Conservation (phyloP, 2,797 vertebrate genomes). For the Crax fasciolata region DNA sequence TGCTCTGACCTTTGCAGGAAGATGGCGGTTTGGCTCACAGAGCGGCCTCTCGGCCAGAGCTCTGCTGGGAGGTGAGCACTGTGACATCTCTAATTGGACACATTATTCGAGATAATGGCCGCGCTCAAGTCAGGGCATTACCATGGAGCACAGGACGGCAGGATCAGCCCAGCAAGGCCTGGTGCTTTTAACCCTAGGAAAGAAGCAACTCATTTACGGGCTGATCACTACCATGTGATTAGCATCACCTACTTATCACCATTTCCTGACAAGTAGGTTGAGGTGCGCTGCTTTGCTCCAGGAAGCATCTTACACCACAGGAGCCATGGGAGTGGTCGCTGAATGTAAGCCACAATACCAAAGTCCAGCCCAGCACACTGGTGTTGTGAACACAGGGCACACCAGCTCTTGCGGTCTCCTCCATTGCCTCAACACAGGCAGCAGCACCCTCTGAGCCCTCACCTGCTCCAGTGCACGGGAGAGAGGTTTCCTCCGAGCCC, state of each 20-base stretch:
- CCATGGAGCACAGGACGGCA: neutral
- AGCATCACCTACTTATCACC: neutral
- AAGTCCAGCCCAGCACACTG: neutral
- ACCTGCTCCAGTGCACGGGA: neutral
- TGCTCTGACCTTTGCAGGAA: neutral
- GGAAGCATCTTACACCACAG: neutral
- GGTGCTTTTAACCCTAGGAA: neutral
- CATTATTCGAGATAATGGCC: neutral
- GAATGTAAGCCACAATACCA: neutral
- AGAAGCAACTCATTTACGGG: neutral
- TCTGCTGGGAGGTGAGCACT: neutral
- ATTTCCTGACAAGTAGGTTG: neutral
- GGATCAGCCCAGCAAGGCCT: neutral
- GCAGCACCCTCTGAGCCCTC: accelerated
- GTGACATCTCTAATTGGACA: neutral
- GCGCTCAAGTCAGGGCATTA: neutral
- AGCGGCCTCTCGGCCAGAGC: neutral
- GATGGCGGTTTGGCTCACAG: neutral
- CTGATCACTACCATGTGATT: neutral
- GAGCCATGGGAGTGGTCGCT: neutral
- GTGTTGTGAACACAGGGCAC: neutral
- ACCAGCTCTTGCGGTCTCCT: neutral
- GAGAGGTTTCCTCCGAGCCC: neutral
- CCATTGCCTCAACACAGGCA: neutral
- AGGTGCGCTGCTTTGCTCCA: neutral